Evolutionary conservation across 2,888 invertebrate genomes (phyloP), one percentile per base, ranked within the genome.

Genomic region (Dynastes grantii): DNA sequence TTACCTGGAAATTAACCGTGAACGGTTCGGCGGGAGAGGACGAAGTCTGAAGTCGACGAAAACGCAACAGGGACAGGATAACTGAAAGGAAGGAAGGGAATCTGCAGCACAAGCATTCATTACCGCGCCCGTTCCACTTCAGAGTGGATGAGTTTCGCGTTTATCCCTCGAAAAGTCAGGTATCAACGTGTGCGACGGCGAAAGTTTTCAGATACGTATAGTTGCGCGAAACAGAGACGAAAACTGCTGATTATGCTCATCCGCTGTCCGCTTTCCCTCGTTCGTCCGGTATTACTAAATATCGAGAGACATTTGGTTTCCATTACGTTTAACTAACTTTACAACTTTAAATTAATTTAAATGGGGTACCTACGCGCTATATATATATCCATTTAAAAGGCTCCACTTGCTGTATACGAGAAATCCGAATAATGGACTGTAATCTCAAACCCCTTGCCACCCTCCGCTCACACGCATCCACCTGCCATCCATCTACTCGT

Each of bases 1-100:
- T 86, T 86, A 87, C 87, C 87, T 87, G 87, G 85, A 87, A 87
- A 87, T 87, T 87, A 87, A 86, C 85, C 85, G 86, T 86, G 87
- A 87, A 86, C 85, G 82, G 80, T 80, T 82, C 81, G 81, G 45
- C 80, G 82, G 81, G 82, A 80, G 79, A 82, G 81, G 83, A 84
- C 81, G 81, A 83, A 83, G 81, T 80, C 79, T 81, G n/a, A 75
- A 61, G 78, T 81, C 81, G 81, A 80, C 76, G 80, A 61, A 81
- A 80, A 81, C 83, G 85, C 84, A 84, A 85, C 84, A 85, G 85
- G 84, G 45, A 51, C 16, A 22, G 8, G 16, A 27, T 37, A 37
- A 51, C 27, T 11, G 68, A 27, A 32, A 22, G 63, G 11, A 32
- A 63, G 32, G 68, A 58, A 68, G 40, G 78, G 86, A 86, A 85